Evolutionary conservation across 1,140 invertebrate species (phyloP).

Genomic region (Mactra quadrangularis): DNA sequence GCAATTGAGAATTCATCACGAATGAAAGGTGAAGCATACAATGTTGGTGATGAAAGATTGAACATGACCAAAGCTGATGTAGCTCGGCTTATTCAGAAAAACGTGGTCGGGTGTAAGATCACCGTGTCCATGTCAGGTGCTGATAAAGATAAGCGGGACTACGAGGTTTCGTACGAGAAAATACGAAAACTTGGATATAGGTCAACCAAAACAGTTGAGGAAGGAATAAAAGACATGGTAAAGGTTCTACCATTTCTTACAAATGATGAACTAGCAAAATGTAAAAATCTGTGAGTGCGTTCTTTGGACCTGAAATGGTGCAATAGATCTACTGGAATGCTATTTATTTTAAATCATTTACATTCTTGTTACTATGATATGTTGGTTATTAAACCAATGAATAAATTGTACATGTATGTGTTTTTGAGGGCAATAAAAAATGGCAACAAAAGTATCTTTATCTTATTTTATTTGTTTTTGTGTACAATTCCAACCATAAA

Average conservation of each 20-base stretch:
- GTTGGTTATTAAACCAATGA: not conserved
- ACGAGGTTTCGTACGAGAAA: slow-evolving; percentile 73
- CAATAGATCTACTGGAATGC: not conserved
- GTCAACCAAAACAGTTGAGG: slow-evolving; percentile 68
- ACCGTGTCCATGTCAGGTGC: slow-evolving; percentile 63
- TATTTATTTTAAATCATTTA: not conserved
- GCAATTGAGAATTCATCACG: slow-evolving; percentile 67
- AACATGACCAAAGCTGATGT: slow-evolving; percentile 76
- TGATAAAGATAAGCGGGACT: slow-evolving; percentile 74
- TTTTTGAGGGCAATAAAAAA: no score
- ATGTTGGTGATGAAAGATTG: slow-evolving; percentile 75
- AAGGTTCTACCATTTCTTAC: slow-evolving; percentile 68
- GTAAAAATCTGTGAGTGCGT: slow-evolving; percentile 66
- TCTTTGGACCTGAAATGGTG: no score
- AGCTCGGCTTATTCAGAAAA: slow-evolving; percentile 68
- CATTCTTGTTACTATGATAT: not conserved
- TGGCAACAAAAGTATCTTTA: no score
- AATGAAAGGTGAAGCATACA: slow-evolving; percentile 72
- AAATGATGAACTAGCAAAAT: slow-evolving; percentile 57
- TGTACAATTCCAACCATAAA: no score
- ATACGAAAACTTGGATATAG: slow-evolving; percentile 66
- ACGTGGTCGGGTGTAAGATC: slow-evolving; percentile 66
- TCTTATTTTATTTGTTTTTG: no score
- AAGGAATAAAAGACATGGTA: slow-evolving; percentile 69
- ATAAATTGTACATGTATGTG: no score